Base-by-base conservation (phyloP, 2,888 invertebrate genomes). In the Drosophila cyrtoloma region DNA sequence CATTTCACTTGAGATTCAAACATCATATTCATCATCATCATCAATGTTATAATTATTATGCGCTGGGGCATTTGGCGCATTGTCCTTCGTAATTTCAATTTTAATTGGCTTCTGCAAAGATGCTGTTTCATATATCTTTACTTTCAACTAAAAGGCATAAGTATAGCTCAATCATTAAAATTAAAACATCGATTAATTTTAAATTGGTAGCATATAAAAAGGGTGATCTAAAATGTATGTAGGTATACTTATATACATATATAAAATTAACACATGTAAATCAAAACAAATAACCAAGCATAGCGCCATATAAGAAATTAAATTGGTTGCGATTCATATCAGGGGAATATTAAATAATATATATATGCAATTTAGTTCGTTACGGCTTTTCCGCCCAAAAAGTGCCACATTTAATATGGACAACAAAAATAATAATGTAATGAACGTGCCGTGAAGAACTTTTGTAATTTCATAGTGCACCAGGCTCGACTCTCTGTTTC, bases 221-320 rank as follows among this genome's bases (percentile, higher is more conserved):
- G 70, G 59, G 22, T n/a, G 35, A 30, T 52, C 28, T 52, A 70
- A 67, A 26, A 57, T 32, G 19, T 56, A 72, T 16, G 33, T 60
- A 72, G 39, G 44, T 33, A 59, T 50, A 66, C 58, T 78, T 59
- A 52, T 33, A 22, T 44, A 51, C 56, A 12, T 60, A 51, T n/a
- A 33, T 59, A 47, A 69, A 61, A 52, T 53, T 35, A 79, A 79
- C 42, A 85, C 75, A 82, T 65, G 30, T 71, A 89, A 89, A 89
- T 86, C 87, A 82, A 82, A 86, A 86, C 84, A 89, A 86, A 82
- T 88, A 88, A 85, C 80, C 85, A 82, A 82, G 84, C 86, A 72
- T 66, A 77, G 79, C 79, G 82, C 71, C 71, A 75, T 58, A 55
- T 32, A 58, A 52, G 52, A 69, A 84, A 78, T 53, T 55, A 62